These are phyloP conservation scores for Columba livia DNA, from an alignment of 2,113 vertebrate species.

Conservation along the genomic window DNA sequence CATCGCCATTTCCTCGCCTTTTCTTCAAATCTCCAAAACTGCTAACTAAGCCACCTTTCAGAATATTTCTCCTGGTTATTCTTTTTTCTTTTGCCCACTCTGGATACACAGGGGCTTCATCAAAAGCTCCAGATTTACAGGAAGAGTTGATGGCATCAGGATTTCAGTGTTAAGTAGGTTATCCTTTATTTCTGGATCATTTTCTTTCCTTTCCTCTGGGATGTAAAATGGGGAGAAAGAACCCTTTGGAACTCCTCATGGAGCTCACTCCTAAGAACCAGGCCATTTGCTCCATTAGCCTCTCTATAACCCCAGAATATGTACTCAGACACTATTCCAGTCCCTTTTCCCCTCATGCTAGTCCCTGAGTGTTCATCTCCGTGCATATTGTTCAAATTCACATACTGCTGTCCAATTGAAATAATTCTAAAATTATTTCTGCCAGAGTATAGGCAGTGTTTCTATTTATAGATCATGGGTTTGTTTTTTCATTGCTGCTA, in stretches of 20 bases:
- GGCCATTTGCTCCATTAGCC: neutral
- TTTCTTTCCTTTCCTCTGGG: neutral
- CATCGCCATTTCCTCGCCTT: neutral
- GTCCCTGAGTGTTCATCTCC: neutral
- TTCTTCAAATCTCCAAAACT: neutral
- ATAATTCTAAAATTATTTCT: constrained; percentile 18
- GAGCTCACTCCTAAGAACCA: neutral
- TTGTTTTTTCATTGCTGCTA: neutral
- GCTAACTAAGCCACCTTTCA: neutral
- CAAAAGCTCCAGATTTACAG: neutral
- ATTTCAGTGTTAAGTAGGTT: neutral
- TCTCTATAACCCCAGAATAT: neutral
- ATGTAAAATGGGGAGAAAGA: neutral
- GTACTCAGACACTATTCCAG: neutral
- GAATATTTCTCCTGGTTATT: neutral
- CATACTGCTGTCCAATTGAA: neutral
- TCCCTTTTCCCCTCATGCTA: neutral
- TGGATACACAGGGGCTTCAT: neutral
- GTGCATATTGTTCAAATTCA: neutral
- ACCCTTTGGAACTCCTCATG: neutral
- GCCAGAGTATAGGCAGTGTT: neutral
- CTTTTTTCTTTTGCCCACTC: neutral
- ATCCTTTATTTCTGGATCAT: neutral
- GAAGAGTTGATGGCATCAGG: neutral
- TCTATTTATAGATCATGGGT: neutral